A percentile compares a stretch with the other conserved stretches of the same genome.
These are phyloP conservation scores for Callinectes sapidus DNA, from an alignment of 2,888 invertebrate genomes.

Conservation along the genomic window DNA sequence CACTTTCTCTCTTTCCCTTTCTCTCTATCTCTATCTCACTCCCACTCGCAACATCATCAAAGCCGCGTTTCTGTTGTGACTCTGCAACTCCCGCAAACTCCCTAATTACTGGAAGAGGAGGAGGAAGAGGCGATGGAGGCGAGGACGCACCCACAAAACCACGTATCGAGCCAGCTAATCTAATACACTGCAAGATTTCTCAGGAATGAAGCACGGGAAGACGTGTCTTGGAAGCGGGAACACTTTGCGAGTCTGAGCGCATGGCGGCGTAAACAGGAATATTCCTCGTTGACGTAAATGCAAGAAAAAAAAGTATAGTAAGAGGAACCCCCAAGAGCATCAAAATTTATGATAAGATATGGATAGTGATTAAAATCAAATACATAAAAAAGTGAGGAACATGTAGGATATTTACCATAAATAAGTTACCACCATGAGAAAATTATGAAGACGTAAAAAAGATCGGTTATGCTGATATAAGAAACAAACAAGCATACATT, in stretches of 20 bases:
- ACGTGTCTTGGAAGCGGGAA: neutral
- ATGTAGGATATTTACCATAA: too few species aligned
- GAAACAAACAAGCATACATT: too few species aligned
- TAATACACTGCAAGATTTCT: neutral
- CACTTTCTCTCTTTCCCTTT: neutral
- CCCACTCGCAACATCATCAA: neutral
- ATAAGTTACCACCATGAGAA: too few species aligned
- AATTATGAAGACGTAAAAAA: too few species aligned
- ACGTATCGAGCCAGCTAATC: neutral
- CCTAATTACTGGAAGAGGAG: neutral
- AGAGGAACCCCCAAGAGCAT: too few species aligned
- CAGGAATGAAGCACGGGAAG: neutral
- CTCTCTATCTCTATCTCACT: too few species aligned
- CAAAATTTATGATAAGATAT: too few species aligned
- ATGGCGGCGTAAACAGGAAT: neutral
- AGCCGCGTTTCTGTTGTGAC: neutral
- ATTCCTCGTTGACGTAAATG: neutral
- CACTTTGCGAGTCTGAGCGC: neutral
- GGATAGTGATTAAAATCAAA: too few species aligned
- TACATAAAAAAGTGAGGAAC: too few species aligned
- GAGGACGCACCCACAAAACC: neutral
- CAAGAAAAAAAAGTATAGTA: neutral
- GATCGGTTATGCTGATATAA: too few species aligned
- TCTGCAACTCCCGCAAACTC: neutral
- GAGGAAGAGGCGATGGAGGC: neutral